Evolutionary conservation across 1,140 invertebrate genomes (phyloP).

Genomic region (Drosophila virilis): DNA sequence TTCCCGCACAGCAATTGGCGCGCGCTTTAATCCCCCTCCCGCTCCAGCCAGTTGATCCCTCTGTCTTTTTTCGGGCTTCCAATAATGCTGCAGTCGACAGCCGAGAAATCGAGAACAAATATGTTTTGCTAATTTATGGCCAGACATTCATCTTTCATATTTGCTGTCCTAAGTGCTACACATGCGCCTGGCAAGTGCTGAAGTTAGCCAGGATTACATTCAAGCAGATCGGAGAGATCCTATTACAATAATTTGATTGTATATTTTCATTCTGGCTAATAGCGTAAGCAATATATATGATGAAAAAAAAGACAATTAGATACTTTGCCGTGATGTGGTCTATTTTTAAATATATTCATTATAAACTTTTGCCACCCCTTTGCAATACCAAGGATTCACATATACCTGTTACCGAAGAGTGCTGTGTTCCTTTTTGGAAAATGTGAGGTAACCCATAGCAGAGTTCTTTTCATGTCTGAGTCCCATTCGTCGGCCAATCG

Average conservation of each 20-base stretch:
- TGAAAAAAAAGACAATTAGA: too few species aligned
- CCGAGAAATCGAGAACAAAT: conserved; percentile 13
- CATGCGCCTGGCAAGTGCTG: conserved; percentile 11
- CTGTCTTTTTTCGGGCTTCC: background rate
- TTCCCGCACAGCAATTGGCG: conserved; percentile 28
- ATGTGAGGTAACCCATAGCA: background rate
- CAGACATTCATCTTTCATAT: conserved; percentile 11
- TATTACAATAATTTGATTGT: too few species aligned
- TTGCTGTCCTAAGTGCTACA: background rate
- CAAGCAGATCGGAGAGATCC: too few species aligned
- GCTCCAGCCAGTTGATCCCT: background rate
- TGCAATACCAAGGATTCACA: too few species aligned
- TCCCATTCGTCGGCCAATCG: conserved; percentile 9
- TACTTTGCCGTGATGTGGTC: too few species aligned
- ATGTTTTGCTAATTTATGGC: conserved; percentile 21
- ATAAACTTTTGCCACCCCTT: too few species aligned
- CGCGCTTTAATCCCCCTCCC: conserved; percentile 28
- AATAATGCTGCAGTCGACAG: background rate
- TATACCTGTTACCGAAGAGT: too few species aligned
- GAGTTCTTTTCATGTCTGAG: conserved; percentile 8
- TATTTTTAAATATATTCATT: too few species aligned
- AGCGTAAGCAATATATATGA: too few species aligned
- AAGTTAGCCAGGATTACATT: too few species aligned
- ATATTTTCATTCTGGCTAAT: too few species aligned
- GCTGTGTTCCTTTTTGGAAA: background rate